phyloP scores from a whole-genome alignment of 2,113 vertebrate genomes.

The Psephotus haematonotus region DNA sequence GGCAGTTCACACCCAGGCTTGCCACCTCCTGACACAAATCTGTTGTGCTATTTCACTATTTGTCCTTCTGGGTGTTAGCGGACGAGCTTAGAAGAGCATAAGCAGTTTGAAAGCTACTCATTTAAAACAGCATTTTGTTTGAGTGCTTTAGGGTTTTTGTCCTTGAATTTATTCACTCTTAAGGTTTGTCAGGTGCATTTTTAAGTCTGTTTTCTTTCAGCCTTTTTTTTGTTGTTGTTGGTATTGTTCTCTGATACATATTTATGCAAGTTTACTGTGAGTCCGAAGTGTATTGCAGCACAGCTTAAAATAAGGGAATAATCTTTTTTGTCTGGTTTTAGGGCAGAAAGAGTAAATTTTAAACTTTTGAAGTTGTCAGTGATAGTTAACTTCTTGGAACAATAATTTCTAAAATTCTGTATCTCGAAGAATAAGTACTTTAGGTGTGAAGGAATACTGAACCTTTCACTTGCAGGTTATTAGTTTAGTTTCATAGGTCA shows the following conservation, averaged over 20 bases:
- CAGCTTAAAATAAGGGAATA: background rate
- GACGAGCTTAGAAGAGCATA: background rate
- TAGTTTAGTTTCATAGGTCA: slow-evolving; percentile 5
- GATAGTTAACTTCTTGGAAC: background rate
- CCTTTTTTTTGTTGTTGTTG: background rate
- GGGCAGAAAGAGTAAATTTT: background rate
- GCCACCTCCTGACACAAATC: slow-evolving; percentile 66
- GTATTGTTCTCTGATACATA: background rate
- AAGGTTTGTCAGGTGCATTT: background rate
- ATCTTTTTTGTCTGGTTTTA: background rate
- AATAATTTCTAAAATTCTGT: background rate
- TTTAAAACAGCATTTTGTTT: background rate
- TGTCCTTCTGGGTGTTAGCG: slow-evolving; percentile 23
- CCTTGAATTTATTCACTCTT: background rate
- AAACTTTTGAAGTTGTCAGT: background rate
- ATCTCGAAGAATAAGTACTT: background rate
- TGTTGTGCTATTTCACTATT: slow-evolving; percentile 59
- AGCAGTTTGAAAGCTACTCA: background rate
- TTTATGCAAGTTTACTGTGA: background rate
- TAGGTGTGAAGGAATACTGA: background rate
- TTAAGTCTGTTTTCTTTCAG: background rate
- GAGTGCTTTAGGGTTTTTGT: background rate
- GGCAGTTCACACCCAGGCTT: slow-evolving; percentile 57
- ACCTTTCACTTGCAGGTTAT: slow-evolving; percentile 5
- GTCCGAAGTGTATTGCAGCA: background rate